Conservation (phyloP, 2,113 vertebrate genomes). For the Chaenocephalus aceratus region DNA sequence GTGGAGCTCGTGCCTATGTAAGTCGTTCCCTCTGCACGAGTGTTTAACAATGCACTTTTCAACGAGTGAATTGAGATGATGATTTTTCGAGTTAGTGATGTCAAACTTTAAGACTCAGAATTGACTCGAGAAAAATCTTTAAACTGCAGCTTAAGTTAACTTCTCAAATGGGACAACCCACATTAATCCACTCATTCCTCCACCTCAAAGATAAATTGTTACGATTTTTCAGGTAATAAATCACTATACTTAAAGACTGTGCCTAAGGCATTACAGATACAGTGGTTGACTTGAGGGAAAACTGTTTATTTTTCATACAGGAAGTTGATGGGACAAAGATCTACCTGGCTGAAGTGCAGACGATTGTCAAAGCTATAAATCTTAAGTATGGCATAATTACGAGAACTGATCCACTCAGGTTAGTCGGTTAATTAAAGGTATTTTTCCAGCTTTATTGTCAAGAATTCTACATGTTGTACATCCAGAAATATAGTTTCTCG, state of each 20-base stretch:
- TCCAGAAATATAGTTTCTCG: too few species aligned
- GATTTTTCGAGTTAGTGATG: neutral
- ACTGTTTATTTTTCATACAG: slow-evolving; percentile 36
- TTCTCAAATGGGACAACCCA: too few species aligned
- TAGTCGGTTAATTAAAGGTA: neutral
- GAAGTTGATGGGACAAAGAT: slow-evolving; percentile 48
- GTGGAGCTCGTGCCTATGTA: slow-evolving; percentile 77
- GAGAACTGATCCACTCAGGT: slow-evolving; percentile 73
- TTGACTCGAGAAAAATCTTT: neutral
- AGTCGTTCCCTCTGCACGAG: slow-evolving; percentile 36
- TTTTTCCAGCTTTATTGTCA: neutral
- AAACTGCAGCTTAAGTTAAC: too few species aligned
- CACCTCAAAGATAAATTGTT: too few species aligned
- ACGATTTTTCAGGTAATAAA: neutral
- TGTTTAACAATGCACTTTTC: neutral
- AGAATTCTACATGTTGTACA: too few species aligned
- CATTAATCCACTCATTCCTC: too few species aligned
- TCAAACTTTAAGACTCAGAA: neutral
- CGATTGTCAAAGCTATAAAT: slow-evolving; percentile 36
- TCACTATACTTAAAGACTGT: neutral
- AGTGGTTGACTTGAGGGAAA: neutral
- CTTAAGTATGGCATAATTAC: slow-evolving; percentile 78
- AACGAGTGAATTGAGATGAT: neutral
- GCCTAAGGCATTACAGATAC: neutral
- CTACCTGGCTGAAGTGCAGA: slow-evolving; percentile 77